Evolutionary conservation across 37 sponge, comb jelly and placozoan genomes (phyloP), one percentile per base, ranked within the genome.

Genomic region (Cliona cf. orientalis): DNA sequence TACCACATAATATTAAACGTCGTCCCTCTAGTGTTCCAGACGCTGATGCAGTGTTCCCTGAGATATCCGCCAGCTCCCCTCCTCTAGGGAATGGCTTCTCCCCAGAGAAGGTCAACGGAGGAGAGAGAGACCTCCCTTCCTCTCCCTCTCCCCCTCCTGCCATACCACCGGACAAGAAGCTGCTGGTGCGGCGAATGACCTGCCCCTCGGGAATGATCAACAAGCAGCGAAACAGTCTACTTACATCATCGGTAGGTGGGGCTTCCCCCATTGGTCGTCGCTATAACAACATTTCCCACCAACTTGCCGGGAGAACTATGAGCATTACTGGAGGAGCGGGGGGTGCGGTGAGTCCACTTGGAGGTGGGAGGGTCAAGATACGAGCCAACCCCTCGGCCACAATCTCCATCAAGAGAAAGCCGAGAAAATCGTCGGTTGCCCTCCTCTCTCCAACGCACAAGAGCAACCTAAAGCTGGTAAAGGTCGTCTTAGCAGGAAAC

Each of bases 401-500:
- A 0, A n/a, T 43, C 5, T 74, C 75, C 37, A 11, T 56, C 42
- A 58, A 56, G 39, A 35, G 38, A 35, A 14, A 25, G 19, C 23
- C 7, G 36, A 72, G 59, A 4, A 40, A 22, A 3, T 6, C 41
- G 2, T 21, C 33, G 4, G 29, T 38, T 12, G 58, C n/a, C 3
- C 29, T 49, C 22, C 4, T 67, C 17, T 58, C 69, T 0, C 79
- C 83, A 0, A 38, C 39, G 0, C 31, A 76, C 37, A 59, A 64
- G 12, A 34, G 46, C 38, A 65, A 14, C 5, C 23, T 65, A 5
- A 82, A 76, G 56, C 59, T 84, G 23, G 55, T 93, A 45, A 88
- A 93, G 49, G 45, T 93, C 46, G 56, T 85, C 40, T 43, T 93
- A 1, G 90, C 86, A 0, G 94, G 94, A 17, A 79, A 86, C 41